Percentiles rank a stretch among this genome's conserved stretches.
These are phyloP conservation scores for Geodia barretti DNA, from an alignment of 37 sponge, comb jelly and placozoan genomes.

Conservation along the genomic window DNA sequence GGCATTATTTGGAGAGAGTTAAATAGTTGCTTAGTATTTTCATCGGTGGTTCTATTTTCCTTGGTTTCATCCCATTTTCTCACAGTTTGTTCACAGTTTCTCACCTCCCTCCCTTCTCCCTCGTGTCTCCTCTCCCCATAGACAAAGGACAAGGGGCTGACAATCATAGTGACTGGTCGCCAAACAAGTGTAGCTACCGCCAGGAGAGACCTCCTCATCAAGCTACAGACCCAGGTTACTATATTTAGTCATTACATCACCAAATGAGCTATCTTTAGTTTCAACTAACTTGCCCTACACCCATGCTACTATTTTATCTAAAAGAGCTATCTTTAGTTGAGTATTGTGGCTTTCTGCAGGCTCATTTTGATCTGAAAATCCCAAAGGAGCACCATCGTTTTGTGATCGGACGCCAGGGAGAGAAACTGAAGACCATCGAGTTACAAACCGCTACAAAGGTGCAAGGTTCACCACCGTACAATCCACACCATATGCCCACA, in stretches of 20 bases:
- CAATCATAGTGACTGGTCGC: constrained; percentile 91
- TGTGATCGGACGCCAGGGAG: constrained; percentile 74
- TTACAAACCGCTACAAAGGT: constrained; percentile 71
- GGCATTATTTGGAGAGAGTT: too few relatives aligned
- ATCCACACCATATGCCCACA: too few relatives aligned
- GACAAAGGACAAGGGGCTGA: constrained; percentile 76
- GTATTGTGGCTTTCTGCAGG: too few relatives aligned
- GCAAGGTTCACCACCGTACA: too few relatives aligned
- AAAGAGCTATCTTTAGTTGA: too few relatives aligned
- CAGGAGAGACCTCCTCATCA: constrained; percentile 51
- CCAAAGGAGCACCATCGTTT: constrained; percentile 87
- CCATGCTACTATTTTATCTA: too few relatives aligned
- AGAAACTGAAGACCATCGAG: constrained; percentile 76
- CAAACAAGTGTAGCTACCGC: constrained; percentile 67
- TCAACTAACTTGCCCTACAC: too few relatives aligned
- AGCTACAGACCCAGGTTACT: constrained; percentile 82
- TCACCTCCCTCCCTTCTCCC: too few relatives aligned
- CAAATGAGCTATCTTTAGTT: background rate
- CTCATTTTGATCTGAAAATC: constrained; percentile 61
- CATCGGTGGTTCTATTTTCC: too few relatives aligned
- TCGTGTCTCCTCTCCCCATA: background rate
- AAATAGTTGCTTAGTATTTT: too few relatives aligned
- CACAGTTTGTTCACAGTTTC: too few relatives aligned
- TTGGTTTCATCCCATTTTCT: too few relatives aligned
- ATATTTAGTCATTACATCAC: background rate